These are phyloP conservation scores for Arrhopalites spinosus DNA, from an alignment of 2,888 invertebrate genomes.

Conservation along the genomic window DNA sequence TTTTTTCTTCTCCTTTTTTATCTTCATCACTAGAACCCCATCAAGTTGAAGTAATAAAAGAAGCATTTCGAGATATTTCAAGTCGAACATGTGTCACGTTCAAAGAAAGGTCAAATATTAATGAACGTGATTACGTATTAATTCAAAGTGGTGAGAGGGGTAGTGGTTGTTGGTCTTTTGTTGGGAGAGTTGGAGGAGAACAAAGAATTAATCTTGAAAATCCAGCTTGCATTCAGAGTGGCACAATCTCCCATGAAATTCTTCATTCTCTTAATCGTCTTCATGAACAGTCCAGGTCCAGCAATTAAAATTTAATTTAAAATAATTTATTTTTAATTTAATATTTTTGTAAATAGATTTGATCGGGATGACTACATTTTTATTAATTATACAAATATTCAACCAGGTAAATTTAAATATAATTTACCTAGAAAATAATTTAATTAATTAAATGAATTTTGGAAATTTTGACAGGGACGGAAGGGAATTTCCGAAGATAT, in stretches of 20 bases:
- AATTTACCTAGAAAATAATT: neutral
- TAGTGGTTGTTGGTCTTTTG: constrained; percentile 47
- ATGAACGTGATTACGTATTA: constrained; percentile 39
- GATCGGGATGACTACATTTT: neutral
- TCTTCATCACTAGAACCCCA: neutral
- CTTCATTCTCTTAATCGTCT: neutral
- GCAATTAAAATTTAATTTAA: neutral
- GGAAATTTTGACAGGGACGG: neutral
- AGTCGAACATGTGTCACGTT: constrained; percentile 39
- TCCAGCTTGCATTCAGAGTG: neutral
- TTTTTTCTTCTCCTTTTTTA: neutral
- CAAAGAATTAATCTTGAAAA: neutral
- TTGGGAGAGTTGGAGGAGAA: constrained; percentile 32
- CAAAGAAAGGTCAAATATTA: constrained; percentile 11
- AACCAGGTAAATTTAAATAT: neutral
- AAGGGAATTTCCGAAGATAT: neutral
- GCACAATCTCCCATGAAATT: neutral
- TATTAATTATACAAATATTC: neutral
- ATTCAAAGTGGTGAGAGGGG: constrained; percentile 36
- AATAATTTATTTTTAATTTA: neutral
- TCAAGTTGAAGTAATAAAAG: neutral
- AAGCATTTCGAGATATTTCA: constrained; percentile 33
- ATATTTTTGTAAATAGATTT: neutral
- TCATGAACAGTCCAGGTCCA: neutral
- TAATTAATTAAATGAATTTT: neutral